A percentile compares a stretch with the other conserved stretches of the same genome.
Evolutionary conservation across 2,113 vertebrate genomes (phyloP).

Genomic region (Eurypyga helias): DNA sequence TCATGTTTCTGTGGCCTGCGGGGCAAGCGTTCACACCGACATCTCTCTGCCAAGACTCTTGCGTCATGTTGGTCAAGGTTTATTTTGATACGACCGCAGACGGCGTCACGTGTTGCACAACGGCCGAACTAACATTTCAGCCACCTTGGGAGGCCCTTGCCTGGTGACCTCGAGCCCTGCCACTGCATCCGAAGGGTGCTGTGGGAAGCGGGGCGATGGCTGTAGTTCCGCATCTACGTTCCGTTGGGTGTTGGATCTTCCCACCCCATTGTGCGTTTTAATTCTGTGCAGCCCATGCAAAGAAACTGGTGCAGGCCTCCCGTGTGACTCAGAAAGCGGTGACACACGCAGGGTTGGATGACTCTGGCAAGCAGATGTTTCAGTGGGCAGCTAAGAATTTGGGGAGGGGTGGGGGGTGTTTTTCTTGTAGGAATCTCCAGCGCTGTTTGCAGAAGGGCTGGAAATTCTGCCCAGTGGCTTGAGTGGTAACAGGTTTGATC

Average conservation of each 20-base stretch:
- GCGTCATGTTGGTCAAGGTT: background rate
- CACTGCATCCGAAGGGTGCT: rapidly evolving
- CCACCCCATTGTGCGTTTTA: background rate
- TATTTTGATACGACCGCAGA: background rate
- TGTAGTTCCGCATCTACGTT: background rate
- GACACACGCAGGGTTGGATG: background rate
- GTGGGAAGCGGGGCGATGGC: background rate
- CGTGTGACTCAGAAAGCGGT: background rate
- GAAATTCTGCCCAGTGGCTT: background rate
- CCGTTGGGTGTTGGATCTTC: background rate
- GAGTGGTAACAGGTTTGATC: rapidly evolving
- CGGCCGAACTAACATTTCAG: rapidly evolving
- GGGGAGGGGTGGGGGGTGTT: rapidly evolving
- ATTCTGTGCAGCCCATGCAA: background rate
- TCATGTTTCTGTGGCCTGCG: background rate
- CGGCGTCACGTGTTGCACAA: background rate
- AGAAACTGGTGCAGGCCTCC: background rate
- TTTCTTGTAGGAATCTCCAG: background rate
- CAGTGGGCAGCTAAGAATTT: background rate
- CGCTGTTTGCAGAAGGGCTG: background rate
- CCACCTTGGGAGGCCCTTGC: background rate
- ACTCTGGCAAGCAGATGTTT: constrained; percentile 51
- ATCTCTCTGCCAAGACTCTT: background rate
- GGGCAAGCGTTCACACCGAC: rapidly evolving
- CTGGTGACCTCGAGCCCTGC: background rate